A percentile compares a stretch with the other conserved stretches of the same genome.
phyloP scores from a whole-genome alignment of 2,888 invertebrate genomes.

The Oligia latruncula region DNA sequence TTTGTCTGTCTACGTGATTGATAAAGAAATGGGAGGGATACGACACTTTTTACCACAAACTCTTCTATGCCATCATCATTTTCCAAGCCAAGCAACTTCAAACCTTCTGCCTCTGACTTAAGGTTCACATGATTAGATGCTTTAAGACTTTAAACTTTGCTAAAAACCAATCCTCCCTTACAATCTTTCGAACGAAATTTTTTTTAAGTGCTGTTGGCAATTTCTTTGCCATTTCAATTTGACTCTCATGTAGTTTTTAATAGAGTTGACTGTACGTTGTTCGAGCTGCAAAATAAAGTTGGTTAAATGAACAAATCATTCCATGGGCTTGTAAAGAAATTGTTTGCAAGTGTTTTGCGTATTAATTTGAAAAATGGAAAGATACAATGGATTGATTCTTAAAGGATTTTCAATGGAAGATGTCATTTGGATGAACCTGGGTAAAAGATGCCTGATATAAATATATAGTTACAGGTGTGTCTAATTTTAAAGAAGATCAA shows the following conservation, averaged over 20 bases:
- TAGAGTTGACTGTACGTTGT: slow-evolving; percentile 19
- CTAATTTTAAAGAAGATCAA: background rate
- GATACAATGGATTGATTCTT: slow-evolving; percentile 67
- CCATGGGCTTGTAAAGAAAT: slow-evolving; percentile 70
- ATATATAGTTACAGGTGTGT: too few species aligned
- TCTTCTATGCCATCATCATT: slow-evolving; percentile 50
- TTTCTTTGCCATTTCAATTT: slow-evolving; percentile 28
- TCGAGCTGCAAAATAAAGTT: slow-evolving; percentile 37
- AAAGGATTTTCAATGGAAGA: slow-evolving; percentile 9
- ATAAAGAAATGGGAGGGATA: slow-evolving; percentile 86
- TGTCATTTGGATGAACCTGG: background rate
- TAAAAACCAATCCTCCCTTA: slow-evolving; percentile 63
- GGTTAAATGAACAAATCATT: slow-evolving; percentile 72
- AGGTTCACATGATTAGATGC: background rate
- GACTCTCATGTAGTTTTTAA: background rate
- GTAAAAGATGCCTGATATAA: background rate
- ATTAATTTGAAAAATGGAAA: slow-evolving; percentile 66
- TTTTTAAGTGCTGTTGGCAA: slow-evolving; percentile 38
- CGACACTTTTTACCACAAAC: slow-evolving; percentile 79
- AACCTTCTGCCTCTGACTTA: slow-evolving; percentile 46
- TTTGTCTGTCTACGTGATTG: slow-evolving; percentile 87
- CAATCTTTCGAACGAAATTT: slow-evolving; percentile 64
- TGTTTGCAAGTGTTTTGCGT: slow-evolving; percentile 74
- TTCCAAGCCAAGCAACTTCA: slow-evolving; percentile 40
- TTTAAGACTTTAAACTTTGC: slow-evolving; percentile 39